Evolutionary conservation across 2,797 vertebrate species (phyloP).

Genomic region (Hippocampus kuda): DNA sequence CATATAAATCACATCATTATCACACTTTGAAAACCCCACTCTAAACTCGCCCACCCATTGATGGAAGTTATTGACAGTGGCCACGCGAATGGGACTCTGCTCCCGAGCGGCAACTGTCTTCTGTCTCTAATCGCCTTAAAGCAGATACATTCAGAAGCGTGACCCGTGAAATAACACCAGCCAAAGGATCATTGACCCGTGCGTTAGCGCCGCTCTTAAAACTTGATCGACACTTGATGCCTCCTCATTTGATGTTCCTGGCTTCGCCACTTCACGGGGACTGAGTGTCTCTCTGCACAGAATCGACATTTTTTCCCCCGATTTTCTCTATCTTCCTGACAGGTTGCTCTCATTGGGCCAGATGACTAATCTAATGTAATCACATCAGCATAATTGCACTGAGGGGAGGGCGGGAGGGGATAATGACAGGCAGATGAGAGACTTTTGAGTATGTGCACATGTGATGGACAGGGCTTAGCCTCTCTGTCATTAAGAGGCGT

Average conservation of each 20-base stretch:
- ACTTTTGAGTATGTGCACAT: constrained; percentile 41
- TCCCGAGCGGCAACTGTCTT: background rate
- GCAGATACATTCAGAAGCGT: background rate
- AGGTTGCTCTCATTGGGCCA: constrained; percentile 60
- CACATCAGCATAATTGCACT: constrained; percentile 69
- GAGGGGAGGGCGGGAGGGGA: constrained; percentile 24
- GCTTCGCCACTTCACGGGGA: constrained; percentile 26
- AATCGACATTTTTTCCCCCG: constrained; percentile 51
- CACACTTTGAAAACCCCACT: background rate
- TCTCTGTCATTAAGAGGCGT: constrained; percentile 53
- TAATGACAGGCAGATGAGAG: constrained; percentile 64
- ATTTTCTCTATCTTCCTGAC: constrained; percentile 52
- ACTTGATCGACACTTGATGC: constrained; percentile 22
- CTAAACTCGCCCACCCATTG: background rate
- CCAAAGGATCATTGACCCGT: constrained; percentile 19
- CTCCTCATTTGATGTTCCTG: constrained; percentile 17
- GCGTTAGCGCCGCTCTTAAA: constrained; percentile 20
- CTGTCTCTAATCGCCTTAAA: background rate
- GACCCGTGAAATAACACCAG: constrained; percentile 14
- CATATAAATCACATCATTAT: constrained; percentile 3
- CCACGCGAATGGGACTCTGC: background rate
- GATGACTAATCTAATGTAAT: constrained; percentile 69
- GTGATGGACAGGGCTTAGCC: constrained; percentile 63
- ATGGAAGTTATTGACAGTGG: background rate
- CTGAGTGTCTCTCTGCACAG: constrained; percentile 28